phyloP scores from a whole-genome alignment of 2,888 invertebrate species.

The Dorcus parallelipipedus region DNA sequence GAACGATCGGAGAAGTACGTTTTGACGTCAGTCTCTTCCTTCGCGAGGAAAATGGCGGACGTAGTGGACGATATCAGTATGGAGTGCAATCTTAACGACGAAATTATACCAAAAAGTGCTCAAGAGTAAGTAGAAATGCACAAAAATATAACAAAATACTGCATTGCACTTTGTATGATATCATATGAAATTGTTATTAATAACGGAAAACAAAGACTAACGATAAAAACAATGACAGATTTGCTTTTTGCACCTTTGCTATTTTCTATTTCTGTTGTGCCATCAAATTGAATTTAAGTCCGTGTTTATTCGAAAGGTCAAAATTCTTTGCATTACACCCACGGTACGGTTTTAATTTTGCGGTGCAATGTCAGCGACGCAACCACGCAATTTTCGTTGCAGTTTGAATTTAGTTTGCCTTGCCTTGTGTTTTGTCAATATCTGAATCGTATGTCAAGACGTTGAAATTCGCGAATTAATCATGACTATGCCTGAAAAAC shows the following conservation, averaged over 20 bases:
- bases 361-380: too few relatives aligned
- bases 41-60: slow-evolving; percentile 40
- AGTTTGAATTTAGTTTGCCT: not conserved
- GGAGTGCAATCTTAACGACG: slow-evolving; percentile 41
- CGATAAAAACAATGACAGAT: too few relatives aligned
- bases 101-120: slow-evolving; percentile 42
- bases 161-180: not conserved
- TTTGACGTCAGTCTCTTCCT: slow-evolving; percentile 14
- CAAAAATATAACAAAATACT: not conserved
- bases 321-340: too few relatives aligned
- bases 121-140: slow-evolving; percentile 43
- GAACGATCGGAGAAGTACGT: slow-evolving; percentile 2
- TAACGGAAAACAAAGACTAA: too few relatives aligned
- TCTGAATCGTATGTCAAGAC: slow-evolving; percentile 18
- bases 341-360: too few relatives aligned
- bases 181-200: not conserved
- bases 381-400: not conserved
- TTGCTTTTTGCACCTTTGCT: too few relatives aligned
- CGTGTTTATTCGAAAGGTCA: too few relatives aligned
- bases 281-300: too few relatives aligned
- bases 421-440: slow-evolving; percentile 1
- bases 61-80: slow-evolving; percentile 41
- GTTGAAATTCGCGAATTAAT: not conserved
- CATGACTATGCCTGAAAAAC: not conserved
- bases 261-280: too few relatives aligned